A percentile compares a stretch with the other conserved stretches of the same genome.
Evolutionary conservation across 2,797 vertebrate species (phyloP).

Genomic region (Ataeniobius toweri): DNA sequence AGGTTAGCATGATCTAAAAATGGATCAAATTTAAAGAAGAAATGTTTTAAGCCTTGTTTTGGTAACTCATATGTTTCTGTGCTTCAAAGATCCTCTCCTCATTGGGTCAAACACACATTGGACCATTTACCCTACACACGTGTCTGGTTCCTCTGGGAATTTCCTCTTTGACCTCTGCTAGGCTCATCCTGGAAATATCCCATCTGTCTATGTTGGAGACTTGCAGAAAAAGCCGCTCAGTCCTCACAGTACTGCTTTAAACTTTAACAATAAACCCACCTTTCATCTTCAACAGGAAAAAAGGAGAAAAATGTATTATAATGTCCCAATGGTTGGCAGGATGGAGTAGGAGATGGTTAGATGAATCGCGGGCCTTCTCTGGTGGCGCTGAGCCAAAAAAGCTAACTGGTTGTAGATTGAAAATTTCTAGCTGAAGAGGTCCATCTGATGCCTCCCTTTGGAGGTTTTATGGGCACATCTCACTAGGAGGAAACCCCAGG

Average conservation of each 20-base stretch:
- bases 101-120: conserved; percentile 7
- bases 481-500: no score
- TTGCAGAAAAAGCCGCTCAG: conserved; percentile 15
- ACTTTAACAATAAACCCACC: background rate
- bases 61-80: background rate
- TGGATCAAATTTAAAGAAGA: background rate
- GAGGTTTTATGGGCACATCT: no score
- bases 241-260: background rate
- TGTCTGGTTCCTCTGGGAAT: conserved; percentile 31
- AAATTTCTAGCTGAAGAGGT: no score
- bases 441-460: no score
- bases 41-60: background rate
- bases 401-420: no score
- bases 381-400: no score
- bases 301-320: background rate
- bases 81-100: background rate
- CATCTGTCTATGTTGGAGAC: conserved; percentile 40
- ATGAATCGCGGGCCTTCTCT: no score
- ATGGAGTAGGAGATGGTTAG: no score
- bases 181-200: conserved; percentile 35
- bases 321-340: no score
- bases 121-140: conserved; percentile 32
- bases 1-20: background rate
- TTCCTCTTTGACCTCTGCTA: conserved; percentile 43
- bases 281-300: background rate